Evolutionary conservation across 2,113 vertebrate genomes (phyloP).

Genomic region (Sapayoa aenigma): DNA sequence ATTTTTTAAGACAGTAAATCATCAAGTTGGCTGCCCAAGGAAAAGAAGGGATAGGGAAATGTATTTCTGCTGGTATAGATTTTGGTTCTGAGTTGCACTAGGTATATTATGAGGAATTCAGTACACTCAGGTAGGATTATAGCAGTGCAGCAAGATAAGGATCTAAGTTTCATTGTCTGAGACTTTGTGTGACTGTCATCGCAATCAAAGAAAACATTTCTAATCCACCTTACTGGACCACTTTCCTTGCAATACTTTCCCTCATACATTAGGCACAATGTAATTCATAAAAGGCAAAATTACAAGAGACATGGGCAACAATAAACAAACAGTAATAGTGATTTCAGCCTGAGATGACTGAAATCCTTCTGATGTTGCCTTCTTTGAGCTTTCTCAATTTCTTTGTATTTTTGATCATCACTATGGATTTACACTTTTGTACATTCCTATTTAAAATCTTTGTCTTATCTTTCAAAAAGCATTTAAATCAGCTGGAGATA

Average conservation of each 20-base stretch:
- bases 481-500: conserved; percentile 44
- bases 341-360: background rate
- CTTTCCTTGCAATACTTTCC: background rate
- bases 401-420: background rate
- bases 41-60: background rate
- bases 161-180: background rate
- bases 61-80: background rate
- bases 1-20: background rate
- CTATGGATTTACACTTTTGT: background rate
- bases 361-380: background rate
- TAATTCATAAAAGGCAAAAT: background rate
- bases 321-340: background rate
- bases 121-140: background rate
- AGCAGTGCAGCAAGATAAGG: background rate
- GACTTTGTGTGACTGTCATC: background rate
- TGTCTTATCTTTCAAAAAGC: background rate
- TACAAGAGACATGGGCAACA: background rate
- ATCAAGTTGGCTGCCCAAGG: background rate
- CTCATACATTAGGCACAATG: background rate
- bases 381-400: background rate
- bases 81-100: background rate
- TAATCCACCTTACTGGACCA: background rate
- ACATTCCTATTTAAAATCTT: conserved; percentile 44
- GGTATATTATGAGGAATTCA: background rate
- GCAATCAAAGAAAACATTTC: background rate